Percentiles rank a stretch among this genome's conserved stretches.
phyloP scores from a whole-genome alignment of 2,797 vertebrate genomes.

The Microcaecilia unicolor region DNA sequence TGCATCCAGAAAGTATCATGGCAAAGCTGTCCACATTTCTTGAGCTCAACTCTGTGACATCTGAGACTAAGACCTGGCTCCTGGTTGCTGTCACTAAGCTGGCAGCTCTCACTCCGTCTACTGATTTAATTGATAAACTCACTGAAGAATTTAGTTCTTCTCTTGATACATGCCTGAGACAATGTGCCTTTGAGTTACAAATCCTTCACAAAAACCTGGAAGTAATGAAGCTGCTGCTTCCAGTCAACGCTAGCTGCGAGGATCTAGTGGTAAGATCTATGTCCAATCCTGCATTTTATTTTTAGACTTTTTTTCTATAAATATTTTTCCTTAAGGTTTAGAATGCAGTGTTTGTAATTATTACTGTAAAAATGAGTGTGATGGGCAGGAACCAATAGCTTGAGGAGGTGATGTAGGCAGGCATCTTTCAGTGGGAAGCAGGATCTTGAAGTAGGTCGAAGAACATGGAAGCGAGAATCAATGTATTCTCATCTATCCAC shows the following conservation, averaged over 20 bases:
- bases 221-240: slow-evolving; percentile 63
- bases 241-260: slow-evolving; percentile 45
- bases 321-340: no score
- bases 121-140: slow-evolving; percentile 48
- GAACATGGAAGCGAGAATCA: no score
- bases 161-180: slow-evolving; percentile 79
- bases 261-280: slow-evolving; percentile 67
- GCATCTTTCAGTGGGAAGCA: no score
- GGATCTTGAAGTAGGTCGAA: no score
- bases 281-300: accelerated
- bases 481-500: no score
- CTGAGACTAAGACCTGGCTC: slow-evolving; percentile 83
- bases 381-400: no score
- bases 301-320: neutral
- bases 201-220: slow-evolving; percentile 61
- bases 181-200: slow-evolving; percentile 79
- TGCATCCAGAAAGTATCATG: slow-evolving; percentile 57
- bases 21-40: slow-evolving; percentile 63
- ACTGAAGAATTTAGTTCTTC: slow-evolving; percentile 63
- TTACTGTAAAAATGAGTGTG: no score
- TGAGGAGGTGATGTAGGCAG: no score
- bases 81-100: slow-evolving; percentile 82
- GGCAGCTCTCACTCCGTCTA: slow-evolving; percentile 35
- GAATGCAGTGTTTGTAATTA: no score
- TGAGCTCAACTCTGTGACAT: slow-evolving; percentile 56